Evolutionary conservation across 2,113 vertebrate species (phyloP).

Genomic region (Mesitornis unicolor): DNA sequence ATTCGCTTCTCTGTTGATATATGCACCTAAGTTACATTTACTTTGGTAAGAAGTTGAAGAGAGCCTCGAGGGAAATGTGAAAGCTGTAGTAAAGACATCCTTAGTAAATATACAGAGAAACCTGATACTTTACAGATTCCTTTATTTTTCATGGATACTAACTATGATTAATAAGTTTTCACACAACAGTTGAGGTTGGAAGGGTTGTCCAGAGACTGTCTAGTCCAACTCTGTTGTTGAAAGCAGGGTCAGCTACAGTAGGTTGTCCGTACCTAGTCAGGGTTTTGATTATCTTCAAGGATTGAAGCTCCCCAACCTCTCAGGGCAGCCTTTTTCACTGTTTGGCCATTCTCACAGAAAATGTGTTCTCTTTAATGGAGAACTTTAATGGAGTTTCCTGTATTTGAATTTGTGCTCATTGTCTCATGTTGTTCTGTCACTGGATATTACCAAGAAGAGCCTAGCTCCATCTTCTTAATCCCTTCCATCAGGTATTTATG

Average conservation of each 20-base stretch:
- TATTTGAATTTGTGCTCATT: background rate
- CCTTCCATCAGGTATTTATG: background rate
- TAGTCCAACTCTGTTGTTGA: background rate
- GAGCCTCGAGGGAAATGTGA: conserved; percentile 5
- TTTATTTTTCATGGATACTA: background rate
- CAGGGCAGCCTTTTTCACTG: background rate
- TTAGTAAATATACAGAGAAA: background rate
- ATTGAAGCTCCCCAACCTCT: background rate
- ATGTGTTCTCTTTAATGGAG: background rate
- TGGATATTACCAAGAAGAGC: background rate
- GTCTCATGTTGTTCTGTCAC: background rate
- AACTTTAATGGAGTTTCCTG: background rate
- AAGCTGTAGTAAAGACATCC: background rate
- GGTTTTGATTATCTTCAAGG: background rate
- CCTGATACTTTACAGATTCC: background rate
- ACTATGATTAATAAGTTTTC: background rate
- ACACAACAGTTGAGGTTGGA: background rate
- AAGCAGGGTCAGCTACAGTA: background rate
- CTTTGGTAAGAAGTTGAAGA: background rate
- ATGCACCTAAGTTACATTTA: background rate
- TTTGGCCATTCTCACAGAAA: background rate
- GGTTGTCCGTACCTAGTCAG: background rate
- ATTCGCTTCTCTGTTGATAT: background rate
- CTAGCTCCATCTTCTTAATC: background rate
- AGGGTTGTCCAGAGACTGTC: background rate